phyloP scores from a whole-genome alignment of 2,113 vertebrate genomes.

The Oreamnos americanus region DNA sequence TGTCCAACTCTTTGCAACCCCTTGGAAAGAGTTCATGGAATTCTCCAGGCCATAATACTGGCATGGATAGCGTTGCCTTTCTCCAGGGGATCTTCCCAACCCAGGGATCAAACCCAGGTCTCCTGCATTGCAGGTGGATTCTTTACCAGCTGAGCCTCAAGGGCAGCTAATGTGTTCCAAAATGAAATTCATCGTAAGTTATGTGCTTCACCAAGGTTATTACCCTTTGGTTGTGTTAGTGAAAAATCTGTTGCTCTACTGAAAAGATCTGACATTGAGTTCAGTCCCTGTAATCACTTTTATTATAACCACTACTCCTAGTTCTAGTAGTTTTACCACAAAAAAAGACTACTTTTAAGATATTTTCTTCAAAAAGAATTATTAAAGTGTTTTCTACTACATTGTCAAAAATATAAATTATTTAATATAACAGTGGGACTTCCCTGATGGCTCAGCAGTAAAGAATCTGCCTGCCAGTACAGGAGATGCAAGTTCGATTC shows the following conservation, averaged over 20 bases:
- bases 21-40: not conserved
- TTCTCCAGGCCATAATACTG: not conserved
- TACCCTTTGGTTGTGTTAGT: not conserved
- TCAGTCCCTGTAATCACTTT: not conserved
- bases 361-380: not conserved
- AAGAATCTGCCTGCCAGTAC: not conserved
- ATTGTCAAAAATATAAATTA: not conserved
- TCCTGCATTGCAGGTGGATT: not conserved
- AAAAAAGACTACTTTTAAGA: not conserved
- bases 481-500: not conserved
- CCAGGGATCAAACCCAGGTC: not conserved
- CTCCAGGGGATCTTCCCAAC: not conserved
- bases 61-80: not conserved
- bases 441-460: not conserved
- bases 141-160: not conserved
- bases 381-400: not conserved
- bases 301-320: not conserved
- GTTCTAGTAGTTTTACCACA: not conserved
- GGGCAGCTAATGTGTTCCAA: not conserved
- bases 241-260: not conserved
- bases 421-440: not conserved
- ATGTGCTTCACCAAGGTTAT: not conserved
- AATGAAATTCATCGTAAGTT: not conserved
- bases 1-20: not conserved
- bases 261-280: not conserved